Evolutionary conservation across 2,888 invertebrate genomes (phyloP), one percentile per base, ranked within the genome.

Genomic region (Seladonia tumulorum): DNA sequence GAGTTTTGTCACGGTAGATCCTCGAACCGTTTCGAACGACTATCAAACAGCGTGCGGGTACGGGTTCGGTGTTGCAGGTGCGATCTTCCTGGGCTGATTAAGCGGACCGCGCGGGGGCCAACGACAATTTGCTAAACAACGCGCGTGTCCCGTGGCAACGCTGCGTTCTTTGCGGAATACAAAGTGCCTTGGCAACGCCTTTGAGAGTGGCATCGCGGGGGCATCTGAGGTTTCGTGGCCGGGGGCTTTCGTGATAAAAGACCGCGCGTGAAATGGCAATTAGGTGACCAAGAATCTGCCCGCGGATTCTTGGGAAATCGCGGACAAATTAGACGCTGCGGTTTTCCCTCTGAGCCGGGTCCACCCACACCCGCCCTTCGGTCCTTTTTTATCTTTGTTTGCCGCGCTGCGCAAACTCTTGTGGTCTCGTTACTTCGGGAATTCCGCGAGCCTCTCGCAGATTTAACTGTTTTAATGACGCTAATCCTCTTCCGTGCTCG

Each of bases 121-220:
- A 74, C 79, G 77, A 79, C 83, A 82, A 88, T 88, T 89, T 89
- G 87, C 83, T 84, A 89, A 88, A 87, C 89, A 87, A 84, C 83
- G 80, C 88, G 87, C 57, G 57, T 8, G 88, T 87, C 72, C 83
- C 76, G 70, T 57, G 81, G n/a, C n/a, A 57, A 3, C 7, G 70
- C 68, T 39, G 80, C 35, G 79, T 75, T 42, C 71, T 53, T 75
- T 57, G 78, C 76, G 85, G 89, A 88, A 89, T 89, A 87, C 85
- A 88, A 89, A 89, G 80, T 81, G 72, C 81, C 76, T 47, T 83
- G 88, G 78, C 89, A 88, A 88, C 88, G 87, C 88, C 89, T 88
- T 82, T 81, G 78, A 83, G 87, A 83, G 87, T 68, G 87, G n/a
- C 71, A 76, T 35, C 80, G 57, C 57, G 57, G 57, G 57, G 42